Conservation (phyloP, 2,888 invertebrate genomes). For the Xanthorhoe spadicearia region DNA sequence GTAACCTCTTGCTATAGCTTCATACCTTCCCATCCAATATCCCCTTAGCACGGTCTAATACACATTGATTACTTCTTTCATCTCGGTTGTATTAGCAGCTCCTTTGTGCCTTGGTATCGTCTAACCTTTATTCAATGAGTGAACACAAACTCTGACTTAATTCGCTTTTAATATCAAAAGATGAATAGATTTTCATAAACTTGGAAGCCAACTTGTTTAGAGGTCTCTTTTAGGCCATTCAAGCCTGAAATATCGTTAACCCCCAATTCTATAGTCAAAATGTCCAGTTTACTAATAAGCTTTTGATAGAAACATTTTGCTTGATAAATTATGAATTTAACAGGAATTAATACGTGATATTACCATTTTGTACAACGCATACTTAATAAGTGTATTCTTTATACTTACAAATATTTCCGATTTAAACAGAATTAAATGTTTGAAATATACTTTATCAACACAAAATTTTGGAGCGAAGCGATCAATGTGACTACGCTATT, state of each 20-base stretch:
- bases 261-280: not conserved
- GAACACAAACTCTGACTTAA: conserved; percentile 14
- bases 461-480: too few relatives aligned
- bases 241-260: conserved; percentile 13
- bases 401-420: too few relatives aligned
- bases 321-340: not conserved
- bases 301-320: not conserved
- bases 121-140: conserved; percentile 28
- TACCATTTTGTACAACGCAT: too few relatives aligned
- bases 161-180: conserved; percentile 24
- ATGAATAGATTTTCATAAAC: conserved; percentile 34
- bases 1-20: conserved; percentile 32
- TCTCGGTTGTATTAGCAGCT: conserved; percentile 50
- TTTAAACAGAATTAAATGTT: too few relatives aligned
- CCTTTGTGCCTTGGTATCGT: conserved; percentile 43
- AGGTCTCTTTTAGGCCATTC: conserved; percentile 15
- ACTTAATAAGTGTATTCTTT: too few relatives aligned
- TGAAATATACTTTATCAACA: too few relatives aligned
- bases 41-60: conserved; percentile 44
- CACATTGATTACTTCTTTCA: conserved; percentile 61
- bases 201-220: conserved; percentile 11
- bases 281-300: not conserved
- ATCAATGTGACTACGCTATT: too few relatives aligned
- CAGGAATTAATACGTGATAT: too few relatives aligned
- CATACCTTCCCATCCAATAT: conserved; percentile 36